Base-by-base conservation (phyloP, 2,113 vertebrate genomes). In the Sebastes schlegelii region DNA sequence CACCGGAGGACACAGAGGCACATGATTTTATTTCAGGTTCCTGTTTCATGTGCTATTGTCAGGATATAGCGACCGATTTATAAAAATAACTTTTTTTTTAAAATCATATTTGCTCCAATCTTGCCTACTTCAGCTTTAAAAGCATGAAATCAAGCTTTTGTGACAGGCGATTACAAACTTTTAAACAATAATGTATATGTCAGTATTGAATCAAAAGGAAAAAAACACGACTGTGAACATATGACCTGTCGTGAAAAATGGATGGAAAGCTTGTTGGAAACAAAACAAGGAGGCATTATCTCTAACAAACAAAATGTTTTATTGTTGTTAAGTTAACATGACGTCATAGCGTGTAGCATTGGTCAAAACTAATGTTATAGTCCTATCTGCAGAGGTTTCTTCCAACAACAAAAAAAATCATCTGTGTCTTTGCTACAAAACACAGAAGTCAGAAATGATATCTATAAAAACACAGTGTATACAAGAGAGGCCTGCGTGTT, bases 321-420 rank as follows among this genome's bases (percentile, higher is more conserved):
- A 91, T 92, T 94, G 46, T 69, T 63, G 74, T 86, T 90, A 71
- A 71, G 21, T 72, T 74, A 87, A 82, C 67, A 83, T 46, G n/a
- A 74, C 4, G 4, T 78, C 57, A 48, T 19, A 68, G 51, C 26
- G 21, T 7, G 10, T 54, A 14, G 52, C 16, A 71, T 40, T 42
- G 42, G 57, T 88, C 61, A 85, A 55, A 80, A 52, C 80, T 89
- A 87, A 79, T 68, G 84, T 91, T 92, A 84, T 78, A 51, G 40
- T 89, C 66, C 75, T 34, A 84, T 72, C 34, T 68, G 65, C 43
- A 67, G 49, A 45, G 8, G 48, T 66, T 77, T 70, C 49, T 43
- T 54, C 58, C 40, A 16, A 14, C 7, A 48, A 49, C n/a, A 58
- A 51, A 9, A 43, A 46, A 52, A 17, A 54, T 79, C 58, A 43